Base-by-base conservation (phyloP, 2,113 vertebrate species). In the Microcebus ravelobensis region DNA sequence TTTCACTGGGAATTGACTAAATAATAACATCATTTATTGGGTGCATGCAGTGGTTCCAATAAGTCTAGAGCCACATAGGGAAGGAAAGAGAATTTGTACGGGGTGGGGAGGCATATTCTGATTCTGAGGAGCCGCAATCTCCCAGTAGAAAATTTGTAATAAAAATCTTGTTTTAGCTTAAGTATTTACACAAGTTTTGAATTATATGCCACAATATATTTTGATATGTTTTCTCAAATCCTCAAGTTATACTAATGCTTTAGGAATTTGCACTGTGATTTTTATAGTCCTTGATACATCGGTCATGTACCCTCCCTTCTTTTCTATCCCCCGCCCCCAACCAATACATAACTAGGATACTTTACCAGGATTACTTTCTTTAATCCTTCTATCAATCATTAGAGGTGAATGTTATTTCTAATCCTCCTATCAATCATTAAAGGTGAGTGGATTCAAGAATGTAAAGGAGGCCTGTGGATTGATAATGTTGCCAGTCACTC, bases 181-280 rank as follows among this genome's bases (percentile, higher is more conserved):
- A 93, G 36, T 86, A 59, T 70, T 80, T 94, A 80, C 45, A 14
- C 55, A 94, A 18, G 12, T 63, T 91, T 68, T 87, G 21, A 55
- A 50, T 92, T 50, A 34, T 74, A 45, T 79, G 14, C n/a, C 27
- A 42, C 20, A 48, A 2, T 42, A 17, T 61, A 29, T 79, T 70
- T 95, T 70, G 45, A 11, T 91, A 65, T 67, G 21, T 91, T 89
- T 93, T 89, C 59, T 93, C 20, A 82, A 31, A 68, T 80, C 20
- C 29, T 86, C 36, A 65, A n/a, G 23, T 80, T 89, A 81, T 17
- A 29, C 5, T 71, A 68, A 90, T 55, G 21, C 36, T n/a, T 84
- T 76, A 76, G 71, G 87, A 25, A 7, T 2, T 73, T 79, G 15
- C 11, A 29, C 4, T 85, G 55, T 86, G 82, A 68, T 85, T 87